Percentiles rank a stretch among this genome's conserved stretches.
Evolutionary conservation across 2,797 vertebrate species (phyloP).

Genomic region (Squalus acanthias): DNA sequence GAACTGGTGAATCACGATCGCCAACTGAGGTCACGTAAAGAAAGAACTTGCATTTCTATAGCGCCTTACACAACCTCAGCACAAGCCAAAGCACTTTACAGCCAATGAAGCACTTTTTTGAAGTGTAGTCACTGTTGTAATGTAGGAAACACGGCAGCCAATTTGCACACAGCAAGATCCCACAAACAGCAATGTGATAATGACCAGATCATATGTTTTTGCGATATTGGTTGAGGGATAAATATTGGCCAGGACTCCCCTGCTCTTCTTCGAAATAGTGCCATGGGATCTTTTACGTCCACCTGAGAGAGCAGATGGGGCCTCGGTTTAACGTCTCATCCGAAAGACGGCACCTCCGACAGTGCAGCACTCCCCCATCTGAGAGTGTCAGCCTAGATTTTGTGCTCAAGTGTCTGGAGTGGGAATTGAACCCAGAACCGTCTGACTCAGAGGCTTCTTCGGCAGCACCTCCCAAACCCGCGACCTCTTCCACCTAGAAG

Average conservation of each 20-base stretch:
- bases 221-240: neutral
- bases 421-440: neutral
- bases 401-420: neutral
- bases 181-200: neutral
- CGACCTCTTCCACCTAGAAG: no score
- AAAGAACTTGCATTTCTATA: neutral
- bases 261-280: no score
- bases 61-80: neutral
- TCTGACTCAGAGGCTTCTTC: neutral
- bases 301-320: no score
- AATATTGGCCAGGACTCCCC: no score
- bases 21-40: neutral
- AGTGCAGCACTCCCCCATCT: neutral
- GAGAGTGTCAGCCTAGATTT: no score
- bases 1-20: neutral
- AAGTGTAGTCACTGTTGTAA: neutral
- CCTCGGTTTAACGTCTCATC: no score
- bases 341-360: neutral
- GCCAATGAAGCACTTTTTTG: neutral
- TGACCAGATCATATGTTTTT: neutral
- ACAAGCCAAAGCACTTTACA: neutral
- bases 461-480: no score
- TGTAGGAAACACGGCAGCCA: neutral
- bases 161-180: neutral
- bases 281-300: no score